These are phyloP conservation scores for Ophonus ardosiacus DNA, from an alignment of 2,888 invertebrate genomes.

Conservation along the genomic window DNA sequence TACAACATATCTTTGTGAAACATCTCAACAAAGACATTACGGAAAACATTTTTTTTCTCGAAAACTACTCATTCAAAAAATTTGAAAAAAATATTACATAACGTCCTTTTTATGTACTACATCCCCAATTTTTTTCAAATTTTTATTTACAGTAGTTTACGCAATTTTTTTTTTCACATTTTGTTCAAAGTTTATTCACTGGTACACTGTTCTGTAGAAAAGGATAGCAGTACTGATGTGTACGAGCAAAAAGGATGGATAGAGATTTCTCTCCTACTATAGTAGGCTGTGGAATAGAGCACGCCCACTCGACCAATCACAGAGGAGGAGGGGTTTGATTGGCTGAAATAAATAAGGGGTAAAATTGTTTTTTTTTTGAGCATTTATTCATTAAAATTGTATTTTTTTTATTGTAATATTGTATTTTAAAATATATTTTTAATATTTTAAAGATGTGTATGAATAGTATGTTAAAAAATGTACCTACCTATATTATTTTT, in stretches of 20 bases:
- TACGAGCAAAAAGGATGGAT: not conserved
- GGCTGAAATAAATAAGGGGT: not conserved
- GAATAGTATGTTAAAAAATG: not conserved
- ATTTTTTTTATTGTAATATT: not conserved
- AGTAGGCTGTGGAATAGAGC: not conserved
- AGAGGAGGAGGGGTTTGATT: not conserved
- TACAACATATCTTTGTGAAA: not conserved
- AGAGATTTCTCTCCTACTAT: not conserved
- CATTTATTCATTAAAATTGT: not conserved
- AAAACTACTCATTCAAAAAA: constrained; percentile 16
- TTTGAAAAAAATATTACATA: constrained; percentile 20
- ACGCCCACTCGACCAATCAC: constrained; percentile 11
- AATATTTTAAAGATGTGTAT: not conserved
- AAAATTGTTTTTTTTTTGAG: not conserved
- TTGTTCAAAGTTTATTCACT: not conserved
- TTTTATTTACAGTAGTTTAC: constrained; percentile 17
- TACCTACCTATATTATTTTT: not conserved
- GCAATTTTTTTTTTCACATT: constrained; percentile 1
- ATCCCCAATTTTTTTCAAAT: not conserved
- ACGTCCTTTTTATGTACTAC: constrained; percentile 36
- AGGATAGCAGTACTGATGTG: not conserved
- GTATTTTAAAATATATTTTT: not conserved
- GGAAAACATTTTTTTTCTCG: constrained; percentile 25
- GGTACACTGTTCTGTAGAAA: not conserved
- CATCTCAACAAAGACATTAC: not conserved